Evolutionary conservation across 2,113 vertebrate genomes (phyloP).

Genomic region (Aspiorhynchus laticeps): DNA sequence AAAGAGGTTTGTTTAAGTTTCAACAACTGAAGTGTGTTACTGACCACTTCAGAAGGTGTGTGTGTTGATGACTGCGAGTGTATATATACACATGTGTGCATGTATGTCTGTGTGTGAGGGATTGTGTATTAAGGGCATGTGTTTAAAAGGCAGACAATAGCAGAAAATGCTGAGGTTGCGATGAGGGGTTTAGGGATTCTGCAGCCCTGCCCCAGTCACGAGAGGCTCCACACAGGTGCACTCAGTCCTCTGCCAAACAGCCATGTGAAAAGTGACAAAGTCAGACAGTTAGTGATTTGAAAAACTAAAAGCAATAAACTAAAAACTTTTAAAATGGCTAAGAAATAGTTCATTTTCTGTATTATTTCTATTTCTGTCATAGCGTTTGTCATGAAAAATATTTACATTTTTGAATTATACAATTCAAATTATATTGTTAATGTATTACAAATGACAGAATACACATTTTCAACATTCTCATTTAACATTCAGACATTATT

Average conservation of each 20-base stretch:
- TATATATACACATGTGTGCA: not conserved
- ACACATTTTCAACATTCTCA: too few species aligned
- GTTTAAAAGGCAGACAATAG: constrained; percentile 51
- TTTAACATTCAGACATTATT: too few species aligned
- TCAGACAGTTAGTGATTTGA: not conserved
- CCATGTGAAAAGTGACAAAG: constrained; percentile 19
- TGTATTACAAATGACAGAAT: not conserved
- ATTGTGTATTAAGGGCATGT: not conserved
- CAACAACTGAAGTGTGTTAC: not conserved
- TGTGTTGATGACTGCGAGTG: constrained; percentile 18
- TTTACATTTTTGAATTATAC: not conserved
- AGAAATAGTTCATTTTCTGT: not conserved
- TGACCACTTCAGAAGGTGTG: constrained; percentile 33
- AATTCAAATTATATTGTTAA: not conserved
- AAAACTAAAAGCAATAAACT: too few species aligned
- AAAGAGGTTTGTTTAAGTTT: constrained; percentile 9
- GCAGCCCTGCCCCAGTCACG: constrained; percentile 50
- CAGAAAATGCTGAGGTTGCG: constrained; percentile 67
- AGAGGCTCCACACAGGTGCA: constrained; percentile 51
- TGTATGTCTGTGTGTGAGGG: constrained; percentile 5
- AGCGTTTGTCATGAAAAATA: not conserved
- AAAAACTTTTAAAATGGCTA: too few species aligned
- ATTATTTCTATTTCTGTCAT: not conserved
- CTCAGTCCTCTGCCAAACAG: constrained; percentile 49
- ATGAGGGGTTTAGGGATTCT: constrained; percentile 48